These are phyloP conservation scores for Epistrophe grossulariae DNA, from an alignment of 2,888 invertebrate species.

Conservation along the genomic window DNA sequence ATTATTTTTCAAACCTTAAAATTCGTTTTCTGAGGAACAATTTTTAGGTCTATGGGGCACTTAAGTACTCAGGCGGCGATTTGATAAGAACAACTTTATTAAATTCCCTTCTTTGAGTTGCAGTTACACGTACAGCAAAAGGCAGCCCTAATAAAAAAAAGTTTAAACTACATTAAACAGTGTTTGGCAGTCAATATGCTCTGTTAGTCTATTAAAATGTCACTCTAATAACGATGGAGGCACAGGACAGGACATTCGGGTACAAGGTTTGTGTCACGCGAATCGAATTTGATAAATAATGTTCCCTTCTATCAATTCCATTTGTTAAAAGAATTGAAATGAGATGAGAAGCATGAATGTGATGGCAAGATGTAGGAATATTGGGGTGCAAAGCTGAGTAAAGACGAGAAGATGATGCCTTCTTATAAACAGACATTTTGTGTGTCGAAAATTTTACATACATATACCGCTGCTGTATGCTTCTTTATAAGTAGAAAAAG, in stretches of 20 bases:
- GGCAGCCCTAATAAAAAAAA: background rate
- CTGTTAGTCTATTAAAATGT: conserved; percentile 47
- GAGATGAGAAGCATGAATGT: conserved; percentile 63
- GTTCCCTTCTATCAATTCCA: conserved; percentile 61
- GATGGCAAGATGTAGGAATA: conserved; percentile 26
- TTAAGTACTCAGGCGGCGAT: too few relatives aligned
- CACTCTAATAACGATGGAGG: conserved; percentile 33
- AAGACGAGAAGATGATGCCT: conserved; percentile 47
- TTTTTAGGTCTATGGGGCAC: too few relatives aligned
- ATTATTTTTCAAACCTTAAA: too few relatives aligned
- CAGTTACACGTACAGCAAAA: background rate
- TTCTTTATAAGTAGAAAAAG: conserved; percentile 1
- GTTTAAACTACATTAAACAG: background rate
- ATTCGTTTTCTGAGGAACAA: too few relatives aligned
- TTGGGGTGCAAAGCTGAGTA: conserved; percentile 4
- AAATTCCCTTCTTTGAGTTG: background rate
- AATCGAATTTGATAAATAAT: conserved; percentile 72
- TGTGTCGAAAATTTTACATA: conserved; percentile 49
- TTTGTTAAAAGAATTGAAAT: conserved; percentile 67
- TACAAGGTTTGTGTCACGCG: conserved; percentile 59
- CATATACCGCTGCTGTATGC: background rate
- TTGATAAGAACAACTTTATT: background rate
- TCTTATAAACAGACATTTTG: conserved; percentile 57
- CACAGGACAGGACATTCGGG: conserved; percentile 56
- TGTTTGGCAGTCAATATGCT: background rate